phyloP scores from a whole-genome alignment of 2,113 vertebrate species.

The Charadrius vociferus region DNA sequence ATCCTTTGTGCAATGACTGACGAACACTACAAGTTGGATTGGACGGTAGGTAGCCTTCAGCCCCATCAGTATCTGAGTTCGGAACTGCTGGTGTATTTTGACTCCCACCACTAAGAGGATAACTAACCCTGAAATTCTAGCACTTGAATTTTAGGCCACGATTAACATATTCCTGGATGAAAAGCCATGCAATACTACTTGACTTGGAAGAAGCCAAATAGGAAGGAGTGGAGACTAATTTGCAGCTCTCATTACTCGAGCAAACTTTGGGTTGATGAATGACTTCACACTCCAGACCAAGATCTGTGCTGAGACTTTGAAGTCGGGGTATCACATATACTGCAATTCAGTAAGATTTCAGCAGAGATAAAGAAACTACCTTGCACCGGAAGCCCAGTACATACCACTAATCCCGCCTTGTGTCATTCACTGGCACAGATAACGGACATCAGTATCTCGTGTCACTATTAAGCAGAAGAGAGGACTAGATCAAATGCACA shows the following conservation, averaged over 20 bases:
- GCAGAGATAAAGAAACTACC: background rate
- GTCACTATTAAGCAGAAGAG: background rate
- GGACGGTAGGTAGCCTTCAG: slow-evolving; percentile 17
- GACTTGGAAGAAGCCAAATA: slow-evolving; percentile 60
- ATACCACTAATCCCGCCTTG: background rate
- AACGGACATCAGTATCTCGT: background rate
- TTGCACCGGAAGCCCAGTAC: background rate
- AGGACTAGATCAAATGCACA: background rate
- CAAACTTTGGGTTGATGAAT: background rate
- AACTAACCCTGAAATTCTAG: slow-evolving; percentile 17
- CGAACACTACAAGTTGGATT: slow-evolving; percentile 5
- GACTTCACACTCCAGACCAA: background rate
- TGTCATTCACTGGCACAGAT: background rate
- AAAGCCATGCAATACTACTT: slow-evolving; percentile 69
- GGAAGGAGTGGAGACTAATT: background rate
- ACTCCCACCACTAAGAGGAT: background rate
- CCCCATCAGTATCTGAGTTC: background rate
- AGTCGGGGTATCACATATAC: background rate
- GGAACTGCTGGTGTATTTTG: slow-evolving; percentile 5
- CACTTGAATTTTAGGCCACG: slow-evolving; percentile 40
- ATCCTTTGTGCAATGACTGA: slow-evolving; percentile 42
- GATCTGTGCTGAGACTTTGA: background rate
- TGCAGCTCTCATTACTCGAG: background rate
- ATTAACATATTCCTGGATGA: slow-evolving; percentile 39
- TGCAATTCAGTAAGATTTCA: background rate